phyloP scores from a whole-genome alignment of 2,888 invertebrate genomes.

The Uropetala carovei region DNA sequence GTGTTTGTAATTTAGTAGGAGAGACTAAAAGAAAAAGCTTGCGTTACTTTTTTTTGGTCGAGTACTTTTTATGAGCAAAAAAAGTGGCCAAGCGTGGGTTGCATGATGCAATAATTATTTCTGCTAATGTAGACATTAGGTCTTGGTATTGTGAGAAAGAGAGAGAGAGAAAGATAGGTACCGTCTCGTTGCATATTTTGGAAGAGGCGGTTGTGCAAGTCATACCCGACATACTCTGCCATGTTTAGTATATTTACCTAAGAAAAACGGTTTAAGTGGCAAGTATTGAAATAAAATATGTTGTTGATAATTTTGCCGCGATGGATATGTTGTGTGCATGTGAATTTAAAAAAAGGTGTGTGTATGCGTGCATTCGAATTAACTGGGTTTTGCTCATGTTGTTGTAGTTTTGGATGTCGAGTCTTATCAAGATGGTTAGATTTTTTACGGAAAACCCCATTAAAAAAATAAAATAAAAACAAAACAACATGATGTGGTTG shows the following conservation, averaged over 20 bases:
- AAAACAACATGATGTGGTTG: conserved; percentile 43
- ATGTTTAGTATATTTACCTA: conserved; percentile 61
- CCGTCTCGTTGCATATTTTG: conserved; percentile 52
- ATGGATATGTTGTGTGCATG: conserved; percentile 60
- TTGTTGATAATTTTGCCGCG: conserved; percentile 59
- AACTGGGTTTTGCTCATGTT: conserved; percentile 67
- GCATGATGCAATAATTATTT: conserved; percentile 48
- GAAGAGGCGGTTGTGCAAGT: conserved; percentile 20
- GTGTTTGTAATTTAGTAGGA: conserved; percentile 29
- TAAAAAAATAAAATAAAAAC: conserved; percentile 32
- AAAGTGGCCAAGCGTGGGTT: conserved; percentile 50
- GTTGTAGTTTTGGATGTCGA: conserved; percentile 67
- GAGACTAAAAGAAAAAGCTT: not conserved
- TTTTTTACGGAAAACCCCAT: conserved; percentile 60
- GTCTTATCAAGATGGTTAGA: conserved; percentile 65
- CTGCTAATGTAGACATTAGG: conserved; percentile 32
- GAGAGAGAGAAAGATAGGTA: not conserved
- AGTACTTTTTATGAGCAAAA: conserved; percentile 37
- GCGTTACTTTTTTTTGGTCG: conserved; percentile 32
- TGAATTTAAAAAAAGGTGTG: conserved; percentile 49
- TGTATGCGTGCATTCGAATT: conserved; percentile 62
- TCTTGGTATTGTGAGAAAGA: not conserved
- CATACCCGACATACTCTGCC: conserved; percentile 55
- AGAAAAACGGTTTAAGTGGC: conserved; percentile 55
- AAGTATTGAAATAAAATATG: conserved; percentile 65